Evolutionary conservation across 2,113 vertebrate genomes (phyloP), one percentile per base, ranked within the genome.

Genomic region (Micronycteris hirsuta): DNA sequence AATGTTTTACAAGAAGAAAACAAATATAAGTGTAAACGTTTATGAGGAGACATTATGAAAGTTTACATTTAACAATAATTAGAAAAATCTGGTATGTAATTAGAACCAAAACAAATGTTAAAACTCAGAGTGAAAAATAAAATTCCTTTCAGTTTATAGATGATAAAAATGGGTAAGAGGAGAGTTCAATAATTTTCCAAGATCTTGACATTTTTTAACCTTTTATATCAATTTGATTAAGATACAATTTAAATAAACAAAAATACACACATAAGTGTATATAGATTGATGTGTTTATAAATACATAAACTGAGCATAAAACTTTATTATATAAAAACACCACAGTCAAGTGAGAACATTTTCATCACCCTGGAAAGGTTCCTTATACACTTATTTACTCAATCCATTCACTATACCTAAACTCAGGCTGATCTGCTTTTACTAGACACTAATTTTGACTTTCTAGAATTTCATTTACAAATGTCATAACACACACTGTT

Each of bases 1-100:
- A 56, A 52, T 85, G 41, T 77, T 96, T 90, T 89, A 36, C 5
- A 74, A 88, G 86, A 92, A 88, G 16, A 96, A 93, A n/a, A 47
- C 84, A 93, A 87, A 87, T 78, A 70, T 26, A 84, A 83, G 3
- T 63, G 4, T 77, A 45, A 71, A 47, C 85, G 28, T 85, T 86
- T 12, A 87, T 81, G 36, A 76, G 26, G 15, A 38, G 43, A 65
- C 15, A 84, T 56, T 20, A 71, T 54, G 4, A 3, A 83, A 80
- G 33, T 88, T 93, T 83, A 49, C 84, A 43, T 76, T 88, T 94
- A 77, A 78, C 17, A 31, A 63, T 80, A 74, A 31, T 90, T 88
- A 41, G 43, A 67, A 93, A 76, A 94, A 88, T 54, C 4, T 74
- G 26, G 9, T 45, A 82, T 28, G 22, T 52, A 84, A n/a, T 94